These are phyloP conservation scores for Phyllotreta cruciferae DNA, from an alignment of 2,888 invertebrate genomes.

Conservation along the genomic window DNA sequence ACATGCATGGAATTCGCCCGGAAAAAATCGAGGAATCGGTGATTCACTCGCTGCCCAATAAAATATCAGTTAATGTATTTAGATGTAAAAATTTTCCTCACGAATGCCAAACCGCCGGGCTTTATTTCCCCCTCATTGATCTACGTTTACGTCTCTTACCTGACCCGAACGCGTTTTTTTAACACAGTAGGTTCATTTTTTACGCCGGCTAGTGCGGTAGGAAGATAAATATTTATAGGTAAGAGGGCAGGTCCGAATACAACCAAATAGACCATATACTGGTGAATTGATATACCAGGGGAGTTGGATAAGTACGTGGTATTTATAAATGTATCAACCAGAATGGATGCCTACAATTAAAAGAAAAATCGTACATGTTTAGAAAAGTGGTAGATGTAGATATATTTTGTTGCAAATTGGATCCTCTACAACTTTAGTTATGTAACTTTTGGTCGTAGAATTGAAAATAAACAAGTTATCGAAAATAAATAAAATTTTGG, in stretches of 20 bases:
- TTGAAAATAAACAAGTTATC: too few relatives aligned
- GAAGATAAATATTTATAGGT: conserved; percentile 47
- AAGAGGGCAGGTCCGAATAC: conserved; percentile 36
- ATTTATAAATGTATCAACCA: neutral
- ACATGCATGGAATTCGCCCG: conserved; percentile 11
- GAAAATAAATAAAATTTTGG: too few relatives aligned
- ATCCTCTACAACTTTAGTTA: too few relatives aligned
- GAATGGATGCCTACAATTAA: too few relatives aligned
- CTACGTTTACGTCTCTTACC: conserved; percentile 30
- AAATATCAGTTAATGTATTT: conserved; percentile 28
- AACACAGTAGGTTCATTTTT: conserved; percentile 37
- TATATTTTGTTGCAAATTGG: too few relatives aligned
- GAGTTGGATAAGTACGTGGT: conserved; percentile 20
- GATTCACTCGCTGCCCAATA: conserved; percentile 27
- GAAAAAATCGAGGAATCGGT: conserved; percentile 20
- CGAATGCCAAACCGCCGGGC: conserved; percentile 24
- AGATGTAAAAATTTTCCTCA: conserved; percentile 30
- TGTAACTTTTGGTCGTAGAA: too few relatives aligned
- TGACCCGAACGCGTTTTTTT: conserved; percentile 29
- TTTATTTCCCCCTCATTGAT: conserved; percentile 18
- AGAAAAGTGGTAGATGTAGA: too few relatives aligned
- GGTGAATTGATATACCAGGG: conserved; percentile 45
- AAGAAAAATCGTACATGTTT: too few relatives aligned
- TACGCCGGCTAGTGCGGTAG: conserved; percentile 35
- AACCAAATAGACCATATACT: conserved; percentile 37